Base-by-base conservation (phyloP, 2,113 vertebrate species). In the Gorsachius goisagi region DNA sequence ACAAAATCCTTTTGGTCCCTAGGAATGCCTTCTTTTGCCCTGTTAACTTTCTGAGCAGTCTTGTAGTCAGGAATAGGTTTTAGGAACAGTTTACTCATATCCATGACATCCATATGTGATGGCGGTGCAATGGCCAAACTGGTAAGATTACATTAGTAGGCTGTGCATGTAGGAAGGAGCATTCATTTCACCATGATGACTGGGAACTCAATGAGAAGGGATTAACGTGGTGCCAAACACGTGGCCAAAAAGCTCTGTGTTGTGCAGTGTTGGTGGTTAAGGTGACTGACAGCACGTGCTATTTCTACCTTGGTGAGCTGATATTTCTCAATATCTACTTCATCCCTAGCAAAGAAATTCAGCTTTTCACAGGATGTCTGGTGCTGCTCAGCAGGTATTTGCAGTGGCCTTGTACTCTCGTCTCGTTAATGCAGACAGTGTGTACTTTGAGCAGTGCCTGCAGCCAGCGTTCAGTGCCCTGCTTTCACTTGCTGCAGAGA, bases 201-300 rank as follows among this genome's bases (percentile, higher is more conserved):
- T 7, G 33, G 21, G 22, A 85, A 3, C 16, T 59, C 71, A 32
- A 1, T 11, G 33, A 66, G 49, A 32, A 83, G 27, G 16, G 37
- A 28, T 2, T 56, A 35, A 37, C 0, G 0, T 3, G 2, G 1
- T 52, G 32, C n/a, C 58, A 69, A 83, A 47, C 22, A 12, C 0
- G 2, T 8, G 50, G 37, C 47, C 2, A 2, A 50, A n/a, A 28
- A 30, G 0, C 44, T n/a, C 15, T 6, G 7, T 4, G 5, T 24
- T 39, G 21, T 0, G 1, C 35, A 11, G 30, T 2, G 1, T 11
- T 39, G 41, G 23, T 41, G 19, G 27, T 11, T 44, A 22, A 15
- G 12, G 35, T 3, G 27, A 15, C 49, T 39, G 64, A 19, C 15
- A 60, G 32, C 32, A 45, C 1, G 6, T 0, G 0, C 18, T 47